Percentiles rank a stretch among this genome's conserved stretches.
Evolutionary conservation across 2,888 invertebrate genomes (phyloP).

Genomic region (Stenichneumon culpator): DNA sequence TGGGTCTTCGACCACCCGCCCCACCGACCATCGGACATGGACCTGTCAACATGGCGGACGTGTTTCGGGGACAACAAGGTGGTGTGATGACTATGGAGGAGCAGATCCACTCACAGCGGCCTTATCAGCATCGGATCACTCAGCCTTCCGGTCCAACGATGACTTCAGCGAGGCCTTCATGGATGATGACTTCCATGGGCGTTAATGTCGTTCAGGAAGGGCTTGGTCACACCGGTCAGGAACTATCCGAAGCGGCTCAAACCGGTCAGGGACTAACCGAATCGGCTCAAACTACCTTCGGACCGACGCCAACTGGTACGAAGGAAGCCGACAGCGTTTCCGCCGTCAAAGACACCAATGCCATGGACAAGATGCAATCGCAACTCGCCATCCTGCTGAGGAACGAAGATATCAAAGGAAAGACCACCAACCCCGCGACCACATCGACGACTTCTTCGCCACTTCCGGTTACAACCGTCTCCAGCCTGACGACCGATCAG

Average conservation of each 20-base stretch:
- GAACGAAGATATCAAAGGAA: conserved; percentile 68
- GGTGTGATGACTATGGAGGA: conserved; percentile 1
- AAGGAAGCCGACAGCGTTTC: background rate
- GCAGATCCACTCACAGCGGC: conserved; percentile 15
- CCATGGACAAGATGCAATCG: conserved; percentile 53
- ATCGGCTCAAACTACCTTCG: background rate
- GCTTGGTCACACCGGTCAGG: conserved; percentile 27
- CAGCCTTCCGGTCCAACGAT: conserved; percentile 48
- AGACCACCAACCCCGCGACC: conserved; percentile 67
- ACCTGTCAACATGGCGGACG: background rate
- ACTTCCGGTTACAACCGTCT: conserved; percentile 85
- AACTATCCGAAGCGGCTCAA: conserved; percentile 26
- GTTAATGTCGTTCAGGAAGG: background rate
- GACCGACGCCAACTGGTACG: background rate
- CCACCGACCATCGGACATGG: background rate
- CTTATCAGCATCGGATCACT: conserved; percentile 32
- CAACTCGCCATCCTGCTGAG: conserved; percentile 75
- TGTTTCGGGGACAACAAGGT: background rate
- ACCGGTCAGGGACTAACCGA: conserved; percentile 30
- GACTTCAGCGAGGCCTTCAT: conserved; percentile 58
- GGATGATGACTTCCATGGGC: conserved; percentile 35
- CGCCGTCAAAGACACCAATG: background rate
- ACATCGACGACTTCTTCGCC: conserved; percentile 69
- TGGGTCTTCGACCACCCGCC: conserved; percentile 29
- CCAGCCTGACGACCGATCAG: conserved; percentile 87